Percentiles rank a stretch among this genome's conserved stretches.
phyloP scores from a whole-genome alignment of 1,140 invertebrate genomes.

The Ceratitis capitata region DNA sequence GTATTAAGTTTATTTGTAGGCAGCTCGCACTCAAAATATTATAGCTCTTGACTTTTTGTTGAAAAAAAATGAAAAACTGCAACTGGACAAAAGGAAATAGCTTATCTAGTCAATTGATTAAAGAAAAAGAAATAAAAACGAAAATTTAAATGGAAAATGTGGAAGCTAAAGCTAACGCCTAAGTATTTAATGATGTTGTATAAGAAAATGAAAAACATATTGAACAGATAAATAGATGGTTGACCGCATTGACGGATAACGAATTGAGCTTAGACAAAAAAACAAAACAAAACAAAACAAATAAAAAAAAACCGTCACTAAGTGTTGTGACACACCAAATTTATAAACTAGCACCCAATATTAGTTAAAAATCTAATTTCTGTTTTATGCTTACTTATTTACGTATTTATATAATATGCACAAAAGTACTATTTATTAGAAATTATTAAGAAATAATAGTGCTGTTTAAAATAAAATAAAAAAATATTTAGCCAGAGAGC shows the following conservation, averaged over 20 bases:
- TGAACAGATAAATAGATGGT: neutral
- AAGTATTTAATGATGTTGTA: neutral
- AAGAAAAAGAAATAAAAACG: neutral
- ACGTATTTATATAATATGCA: neutral
- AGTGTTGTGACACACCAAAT: conserved; percentile 10
- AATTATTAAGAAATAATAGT: neutral
- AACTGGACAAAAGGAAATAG: neutral
- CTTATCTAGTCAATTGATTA: conserved; percentile 32
- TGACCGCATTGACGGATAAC: neutral
- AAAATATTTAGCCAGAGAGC: neutral
- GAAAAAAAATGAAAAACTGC: neutral
- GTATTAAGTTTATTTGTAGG: neutral
- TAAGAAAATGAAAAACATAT: neutral
- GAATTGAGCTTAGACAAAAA: conserved; percentile 30
- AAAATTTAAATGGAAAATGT: neutral
- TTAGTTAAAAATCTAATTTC: neutral
- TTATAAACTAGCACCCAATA: neutral
- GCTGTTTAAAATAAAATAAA: neutral
- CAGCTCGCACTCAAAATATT: neutral
- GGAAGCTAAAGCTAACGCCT: neutral
- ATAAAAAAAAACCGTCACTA: neutral
- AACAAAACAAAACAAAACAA: neutral
- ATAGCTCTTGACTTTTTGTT: neutral
- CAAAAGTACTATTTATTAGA: neutral
- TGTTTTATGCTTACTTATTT: neutral